Evolutionary conservation across 1,140 invertebrate species (phyloP).

Genomic region (Bombus polaris): DNA sequence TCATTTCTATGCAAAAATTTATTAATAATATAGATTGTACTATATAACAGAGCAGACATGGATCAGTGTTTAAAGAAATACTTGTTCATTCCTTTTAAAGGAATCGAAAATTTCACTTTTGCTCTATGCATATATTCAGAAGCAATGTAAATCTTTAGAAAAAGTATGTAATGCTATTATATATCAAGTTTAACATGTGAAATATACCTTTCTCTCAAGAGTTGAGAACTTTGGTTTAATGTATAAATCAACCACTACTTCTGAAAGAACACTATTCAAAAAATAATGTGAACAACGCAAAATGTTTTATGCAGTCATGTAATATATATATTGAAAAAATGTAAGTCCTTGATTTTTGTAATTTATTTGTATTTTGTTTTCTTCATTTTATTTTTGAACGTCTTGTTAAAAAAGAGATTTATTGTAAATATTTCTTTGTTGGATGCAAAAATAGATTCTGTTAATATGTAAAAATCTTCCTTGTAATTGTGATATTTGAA

Average conservation of each 20-base stretch:
- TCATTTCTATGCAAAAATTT: slow-evolving; percentile 5
- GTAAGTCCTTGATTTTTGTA: slow-evolving; percentile 25
- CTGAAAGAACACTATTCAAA: slow-evolving; percentile 1
- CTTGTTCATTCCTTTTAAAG: slow-evolving; percentile 40
- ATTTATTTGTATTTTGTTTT: slow-evolving; percentile 23
- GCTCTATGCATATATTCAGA: slow-evolving; percentile 34
- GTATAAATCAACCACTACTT: slow-evolving; percentile 42
- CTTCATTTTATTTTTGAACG: slow-evolving; percentile 9
- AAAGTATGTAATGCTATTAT: slow-evolving; percentile 49
- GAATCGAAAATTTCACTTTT: slow-evolving; percentile 23
- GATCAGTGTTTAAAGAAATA: slow-evolving; percentile 45
- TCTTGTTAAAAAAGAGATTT: slow-evolving; percentile 45
- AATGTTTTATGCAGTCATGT: background rate
- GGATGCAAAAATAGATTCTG: slow-evolving; percentile 13
- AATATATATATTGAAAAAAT: slow-evolving; percentile 9
- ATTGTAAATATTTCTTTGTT: slow-evolving; percentile 55
- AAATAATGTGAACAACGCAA: background rate
- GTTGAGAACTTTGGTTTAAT: slow-evolving; percentile 47
- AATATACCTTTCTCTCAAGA: slow-evolving; percentile 52
- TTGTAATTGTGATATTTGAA: slow-evolving; percentile 60
- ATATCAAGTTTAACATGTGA: slow-evolving; percentile 48
- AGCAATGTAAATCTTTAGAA: slow-evolving; percentile 49
- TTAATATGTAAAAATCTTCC: slow-evolving; percentile 54
- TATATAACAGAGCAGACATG: slow-evolving; percentile 49
- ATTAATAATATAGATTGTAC: slow-evolving; percentile 31